Evolutionary conservation across 2,113 vertebrate species (phyloP), one percentile per base, ranked within the genome.

Genomic region (Podiceps cristatus): DNA sequence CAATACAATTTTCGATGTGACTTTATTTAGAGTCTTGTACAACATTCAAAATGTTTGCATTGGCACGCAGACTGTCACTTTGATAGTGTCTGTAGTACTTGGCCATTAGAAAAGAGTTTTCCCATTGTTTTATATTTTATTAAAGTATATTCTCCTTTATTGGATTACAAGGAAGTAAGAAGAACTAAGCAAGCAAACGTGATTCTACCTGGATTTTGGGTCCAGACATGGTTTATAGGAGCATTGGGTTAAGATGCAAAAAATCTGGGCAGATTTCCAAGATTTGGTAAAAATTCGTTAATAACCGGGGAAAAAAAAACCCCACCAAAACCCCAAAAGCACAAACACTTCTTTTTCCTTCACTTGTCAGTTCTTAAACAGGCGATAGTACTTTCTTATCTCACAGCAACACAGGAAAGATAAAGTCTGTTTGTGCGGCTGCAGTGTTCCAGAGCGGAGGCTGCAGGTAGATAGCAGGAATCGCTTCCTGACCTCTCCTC

Each of bases 221-320:
- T 68, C 18, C 35, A 52, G 50, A 50, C 4, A n/a, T 6, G 3
- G 16, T n/a, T 81, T 25, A 74, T 10, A 37, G 50, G 27, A 72
- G 9, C 44, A 69, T 19, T 4, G 0, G 5, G 5, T 8, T 19
- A 67, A 71, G 33, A 40, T 40, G 27, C 6, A 63, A 60, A 85
- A 79, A 40, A 27, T 67, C 10, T 31, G 15, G 1, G 5, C 16
- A 60, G 27, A 63, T 85, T 78, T 82, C 52, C 19, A 86, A 53
- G 42, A 47, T 50, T n/a, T 74, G 10, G 22, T 66, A 60, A 82
- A 79, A 79, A 2, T 8, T 31, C 27, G 35, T 33, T 76, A 69
- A 72, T 49, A 83, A 64, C 0, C 15, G 9, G 7, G 22, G 3
- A 0, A 10, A 33, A 63, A 71, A 15, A 42, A 7, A 1, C 2